These are phyloP conservation scores for Branchinecta lynchi DNA, from an alignment of 1,140 invertebrate genomes.

Conservation along the genomic window DNA sequence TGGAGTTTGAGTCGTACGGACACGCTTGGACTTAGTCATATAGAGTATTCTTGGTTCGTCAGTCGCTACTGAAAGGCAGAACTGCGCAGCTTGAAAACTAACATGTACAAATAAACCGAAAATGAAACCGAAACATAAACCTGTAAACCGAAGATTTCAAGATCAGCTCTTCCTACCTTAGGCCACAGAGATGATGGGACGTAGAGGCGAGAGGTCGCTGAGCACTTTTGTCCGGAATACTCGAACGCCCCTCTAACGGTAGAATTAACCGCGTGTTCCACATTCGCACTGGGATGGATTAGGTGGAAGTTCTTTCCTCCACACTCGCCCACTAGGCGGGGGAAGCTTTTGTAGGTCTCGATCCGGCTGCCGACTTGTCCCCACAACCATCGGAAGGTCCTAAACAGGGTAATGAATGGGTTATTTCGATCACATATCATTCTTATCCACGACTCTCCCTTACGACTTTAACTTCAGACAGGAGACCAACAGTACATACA, in stretches of 20 bases:
- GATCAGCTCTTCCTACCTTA: constrained; percentile 35
- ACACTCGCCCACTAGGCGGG: constrained; percentile 86
- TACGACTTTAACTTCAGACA: no score
- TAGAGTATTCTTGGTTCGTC: no score
- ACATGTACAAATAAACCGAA: no score
- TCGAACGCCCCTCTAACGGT: constrained; percentile 90
- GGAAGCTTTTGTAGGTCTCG: constrained; percentile 71
- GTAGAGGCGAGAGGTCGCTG: constrained; percentile 91
- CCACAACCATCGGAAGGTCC: constrained; percentile 88
- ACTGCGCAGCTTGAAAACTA: no score
- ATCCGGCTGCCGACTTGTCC: constrained; percentile 80
- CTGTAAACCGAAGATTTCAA: no score
- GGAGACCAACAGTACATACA: background rate
- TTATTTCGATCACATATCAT: constrained; percentile 5
- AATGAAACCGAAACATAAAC: no score
- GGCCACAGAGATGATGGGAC: constrained; percentile 81
- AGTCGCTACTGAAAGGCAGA: no score
- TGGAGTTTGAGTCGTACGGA: no score
- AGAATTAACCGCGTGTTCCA: constrained; percentile 57
- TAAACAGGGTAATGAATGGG: constrained; percentile 29
- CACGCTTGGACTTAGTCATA: no score
- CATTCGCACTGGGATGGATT: constrained; percentile 77
- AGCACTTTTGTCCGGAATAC: constrained; percentile 95
- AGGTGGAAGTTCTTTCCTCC: constrained; percentile 99
- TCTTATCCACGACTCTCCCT: background rate